These are phyloP conservation scores for Hyaena hyaena DNA, from an alignment of 2,113 vertebrate genomes.

Conservation along the genomic window DNA sequence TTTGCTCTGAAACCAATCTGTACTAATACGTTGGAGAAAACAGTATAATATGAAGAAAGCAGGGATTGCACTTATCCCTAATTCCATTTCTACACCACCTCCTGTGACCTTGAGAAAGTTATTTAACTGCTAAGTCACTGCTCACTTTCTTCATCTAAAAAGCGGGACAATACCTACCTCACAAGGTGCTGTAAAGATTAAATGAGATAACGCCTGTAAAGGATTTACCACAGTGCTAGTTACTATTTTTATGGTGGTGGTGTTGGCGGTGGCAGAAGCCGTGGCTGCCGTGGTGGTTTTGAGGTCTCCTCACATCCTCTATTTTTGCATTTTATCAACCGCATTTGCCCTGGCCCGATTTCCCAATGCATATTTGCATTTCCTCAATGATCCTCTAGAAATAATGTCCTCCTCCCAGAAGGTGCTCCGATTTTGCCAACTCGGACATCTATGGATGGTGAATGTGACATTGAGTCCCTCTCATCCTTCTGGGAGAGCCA, in stretches of 20 bases:
- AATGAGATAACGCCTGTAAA: background rate
- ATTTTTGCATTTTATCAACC: background rate
- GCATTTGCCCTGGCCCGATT: background rate
- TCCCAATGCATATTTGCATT: background rate
- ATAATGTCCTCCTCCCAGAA: background rate
- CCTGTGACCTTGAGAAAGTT: background rate
- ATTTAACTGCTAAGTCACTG: background rate
- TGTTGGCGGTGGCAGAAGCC: too few species aligned
- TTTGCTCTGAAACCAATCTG: background rate
- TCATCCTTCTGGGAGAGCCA: background rate
- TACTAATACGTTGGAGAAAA: background rate
- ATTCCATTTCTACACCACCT: background rate
- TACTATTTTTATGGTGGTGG: background rate
- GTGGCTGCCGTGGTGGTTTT: background rate
- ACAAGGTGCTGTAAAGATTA: background rate
- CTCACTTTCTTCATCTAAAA: conserved; percentile 24
- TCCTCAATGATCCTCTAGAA: conserved; percentile 17
- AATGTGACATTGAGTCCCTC: background rate
- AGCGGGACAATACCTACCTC: background rate
- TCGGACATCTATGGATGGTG: background rate
- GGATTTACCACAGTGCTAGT: background rate
- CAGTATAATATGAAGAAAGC: background rate
- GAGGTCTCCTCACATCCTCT: background rate
- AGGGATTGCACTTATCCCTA: background rate
- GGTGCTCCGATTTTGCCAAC: background rate